These are phyloP conservation scores for Trissolcus brochymenae DNA, from an alignment of 2,888 invertebrate genomes.

Conservation along the genomic window DNA sequence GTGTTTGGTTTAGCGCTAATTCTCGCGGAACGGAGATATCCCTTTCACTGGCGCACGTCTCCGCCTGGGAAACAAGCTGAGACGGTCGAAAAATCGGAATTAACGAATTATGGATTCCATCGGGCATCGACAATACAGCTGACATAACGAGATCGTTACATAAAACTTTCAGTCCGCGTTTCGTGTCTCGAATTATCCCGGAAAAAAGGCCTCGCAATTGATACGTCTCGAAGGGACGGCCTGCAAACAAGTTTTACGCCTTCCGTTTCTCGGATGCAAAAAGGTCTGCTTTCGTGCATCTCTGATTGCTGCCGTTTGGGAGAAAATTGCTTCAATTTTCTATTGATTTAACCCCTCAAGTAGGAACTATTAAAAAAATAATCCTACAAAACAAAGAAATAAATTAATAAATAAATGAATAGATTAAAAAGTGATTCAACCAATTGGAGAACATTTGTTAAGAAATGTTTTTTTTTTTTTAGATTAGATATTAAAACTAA, in stretches of 20 bases:
- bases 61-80: conserved; percentile 44
- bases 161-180: conserved; percentile 44
- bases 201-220: conserved; percentile 41
- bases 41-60: conserved; percentile 54
- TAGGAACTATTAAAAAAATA: too few relatives aligned
- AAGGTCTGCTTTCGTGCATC: conserved; percentile 2
- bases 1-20: conserved; percentile 44
- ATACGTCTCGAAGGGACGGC: conserved; percentile 46
- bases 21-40: conserved; percentile 55
- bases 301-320: conserved; percentile 1
- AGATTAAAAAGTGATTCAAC: too few relatives aligned
- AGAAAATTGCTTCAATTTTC: too few relatives aligned
- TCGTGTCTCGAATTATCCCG: conserved; percentile 53
- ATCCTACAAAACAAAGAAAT: neutral
- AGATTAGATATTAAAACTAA: too few relatives aligned
- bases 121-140: conserved; percentile 23
- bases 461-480: too few relatives aligned
- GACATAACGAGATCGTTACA: conserved; percentile 50
- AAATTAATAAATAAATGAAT: too few relatives aligned
- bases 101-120: conserved; percentile 35
- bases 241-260: conserved; percentile 14
- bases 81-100: conserved; percentile 33
- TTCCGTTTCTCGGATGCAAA: conserved; percentile 9
- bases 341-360: too few relatives aligned
- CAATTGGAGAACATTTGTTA: too few relatives aligned